These are phyloP conservation scores for Marronus borbonicus DNA, from an alignment of 2,888 invertebrate genomes.

Conservation along the genomic window DNA sequence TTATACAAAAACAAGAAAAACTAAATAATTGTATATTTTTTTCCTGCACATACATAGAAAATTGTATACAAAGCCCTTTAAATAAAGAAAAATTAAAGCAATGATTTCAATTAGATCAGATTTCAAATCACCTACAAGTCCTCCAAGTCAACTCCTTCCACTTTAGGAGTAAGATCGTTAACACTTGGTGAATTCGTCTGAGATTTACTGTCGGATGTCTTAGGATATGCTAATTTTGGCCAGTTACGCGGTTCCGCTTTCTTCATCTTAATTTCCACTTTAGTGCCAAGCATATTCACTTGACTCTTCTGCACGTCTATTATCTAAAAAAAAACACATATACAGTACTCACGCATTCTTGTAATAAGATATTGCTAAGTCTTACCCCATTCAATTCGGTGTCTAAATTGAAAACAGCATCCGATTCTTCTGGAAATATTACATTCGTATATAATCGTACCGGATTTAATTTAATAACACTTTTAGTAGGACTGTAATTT, in stretches of 20 bases:
- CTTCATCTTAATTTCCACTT: constrained; percentile 92
- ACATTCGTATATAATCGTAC: constrained; percentile 83
- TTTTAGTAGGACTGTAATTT: constrained; percentile 85
- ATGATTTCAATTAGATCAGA: background rate
- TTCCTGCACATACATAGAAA: background rate
- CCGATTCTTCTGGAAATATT: constrained; percentile 83
- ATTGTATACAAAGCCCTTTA: background rate
- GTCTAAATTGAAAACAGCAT: constrained; percentile 82
- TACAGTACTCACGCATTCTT: background rate
- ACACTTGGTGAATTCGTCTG: constrained; percentile 63
- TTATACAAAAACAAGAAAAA: background rate
- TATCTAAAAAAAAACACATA: constrained; percentile 75
- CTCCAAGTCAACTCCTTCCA: constrained; percentile 83
- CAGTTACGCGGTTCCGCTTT: constrained; percentile 91
- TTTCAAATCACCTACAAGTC: constrained; percentile 73
- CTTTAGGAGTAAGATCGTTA: constrained; percentile 70
- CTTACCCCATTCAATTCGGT: constrained; percentile 88
- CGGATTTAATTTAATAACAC: constrained; percentile 86
- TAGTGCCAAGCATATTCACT: constrained; percentile 88
- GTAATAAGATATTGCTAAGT: constrained; percentile 52
- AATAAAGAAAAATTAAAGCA: background rate
- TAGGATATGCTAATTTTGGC: constrained; percentile 82
- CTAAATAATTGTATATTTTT: constrained; percentile 25
- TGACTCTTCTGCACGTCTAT: constrained; percentile 81
- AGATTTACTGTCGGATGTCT: constrained; percentile 56